Base-by-base conservation (phyloP, 2,797 vertebrate genomes). In the Lithobates pipiens region DNA sequence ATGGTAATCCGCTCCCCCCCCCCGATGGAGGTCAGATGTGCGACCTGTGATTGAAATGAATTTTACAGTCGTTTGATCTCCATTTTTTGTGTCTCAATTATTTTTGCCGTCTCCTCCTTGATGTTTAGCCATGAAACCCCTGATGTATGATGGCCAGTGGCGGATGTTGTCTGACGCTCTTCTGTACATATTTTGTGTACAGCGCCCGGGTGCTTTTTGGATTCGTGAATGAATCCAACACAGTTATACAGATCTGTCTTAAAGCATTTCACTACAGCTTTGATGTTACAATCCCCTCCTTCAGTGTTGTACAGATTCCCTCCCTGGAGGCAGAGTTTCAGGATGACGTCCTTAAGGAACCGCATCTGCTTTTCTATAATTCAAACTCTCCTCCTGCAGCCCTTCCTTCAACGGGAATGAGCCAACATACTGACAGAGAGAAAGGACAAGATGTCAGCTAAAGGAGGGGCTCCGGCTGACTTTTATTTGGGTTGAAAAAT, bases 311-410 rank as follows among this genome's bases (percentile, higher is more conserved):
- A 98, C 92, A 99, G 95, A 91, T 98, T 98, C 90, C 99, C 93
- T 3, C 98, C 98, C 92, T 96, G 97, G 87, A 96, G 89, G 79
- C 96, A 97, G 94, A 99, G 98, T 82, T 95, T 97, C 46, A 99
- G 92, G 84, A 96, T 92, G 32, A 99, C 97, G 0, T 92, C 98
- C 93, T 93, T 96, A 11, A 99, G 93, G 0, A 85, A 89, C 89
- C 91, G 93, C 65, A 99, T 94, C 91, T 96, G 95, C 79, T 91
- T 88, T 87, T 98, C 95, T 77, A 98, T 91, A 6, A 84, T 88
- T 90, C 94, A 93, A 0, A 92, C 96, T 77, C 94, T 95, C 54
- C 96, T 96, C 89, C 97, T 96, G 84, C 96, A 89, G 83, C 96
- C 96, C n/a, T 89, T 97, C 96, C 0, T 97, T 96, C 89, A 98